Evolutionary conservation across 2,888 invertebrate species (phyloP).

Genomic region (Tromatobia lineatoria): DNA sequence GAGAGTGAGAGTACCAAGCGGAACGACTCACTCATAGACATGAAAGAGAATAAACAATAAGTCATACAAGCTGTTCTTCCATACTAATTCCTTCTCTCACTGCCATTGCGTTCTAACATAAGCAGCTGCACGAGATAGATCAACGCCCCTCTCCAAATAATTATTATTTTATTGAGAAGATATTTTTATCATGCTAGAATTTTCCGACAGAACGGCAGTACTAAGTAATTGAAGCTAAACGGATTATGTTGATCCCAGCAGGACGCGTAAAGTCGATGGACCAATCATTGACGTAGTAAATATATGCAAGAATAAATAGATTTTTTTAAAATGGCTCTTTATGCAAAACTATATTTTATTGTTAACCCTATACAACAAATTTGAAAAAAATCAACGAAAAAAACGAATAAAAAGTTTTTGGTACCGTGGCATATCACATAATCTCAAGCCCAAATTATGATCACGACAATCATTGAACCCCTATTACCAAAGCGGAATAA

Average conservation of each 20-base stretch:
- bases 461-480: background rate
- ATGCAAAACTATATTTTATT: too few relatives aligned
- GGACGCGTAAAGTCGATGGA: background rate
- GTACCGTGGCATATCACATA: too few relatives aligned
- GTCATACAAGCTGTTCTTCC: conserved; percentile 18
- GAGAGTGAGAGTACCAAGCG: conserved; percentile 18
- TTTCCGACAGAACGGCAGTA: background rate
- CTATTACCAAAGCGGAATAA: background rate
- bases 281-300: background rate
- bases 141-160: background rate
- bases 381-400: background rate
- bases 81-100: background rate
- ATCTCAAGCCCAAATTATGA: background rate
- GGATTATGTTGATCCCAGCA: background rate
- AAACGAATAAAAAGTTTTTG: too few relatives aligned
- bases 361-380: too few relatives aligned
- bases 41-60: conserved; percentile 67
- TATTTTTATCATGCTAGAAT: background rate
- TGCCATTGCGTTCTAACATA: background rate
- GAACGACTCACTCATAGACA: conserved; percentile 42
- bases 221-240: background rate
- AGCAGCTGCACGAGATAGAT: conserved; percentile 2
- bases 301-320: too few relatives aligned
- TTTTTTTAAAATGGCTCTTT: too few relatives aligned
- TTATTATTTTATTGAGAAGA: background rate